phyloP scores from a whole-genome alignment of 2,888 invertebrate species.

The Dyspetes luteomarginatus region DNA sequence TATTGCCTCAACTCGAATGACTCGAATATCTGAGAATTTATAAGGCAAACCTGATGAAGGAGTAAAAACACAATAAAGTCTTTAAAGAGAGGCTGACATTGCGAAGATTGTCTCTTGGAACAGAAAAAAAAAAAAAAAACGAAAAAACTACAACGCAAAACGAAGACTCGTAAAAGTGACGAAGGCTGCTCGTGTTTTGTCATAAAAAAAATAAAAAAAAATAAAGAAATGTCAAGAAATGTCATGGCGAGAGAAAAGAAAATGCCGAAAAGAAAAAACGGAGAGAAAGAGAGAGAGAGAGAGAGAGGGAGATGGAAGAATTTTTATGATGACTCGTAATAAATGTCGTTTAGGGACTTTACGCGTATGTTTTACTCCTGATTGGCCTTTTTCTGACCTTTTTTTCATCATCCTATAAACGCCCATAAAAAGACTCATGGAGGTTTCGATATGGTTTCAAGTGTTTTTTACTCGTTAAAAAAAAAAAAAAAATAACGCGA shows the following conservation, averaged over 20 bases:
- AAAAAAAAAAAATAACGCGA: too few relatives aligned
- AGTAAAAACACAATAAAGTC: not conserved
- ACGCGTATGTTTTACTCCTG: not conserved
- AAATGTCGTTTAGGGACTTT: constrained; percentile 22
- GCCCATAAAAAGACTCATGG: too few relatives aligned
- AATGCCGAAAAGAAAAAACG: not conserved
- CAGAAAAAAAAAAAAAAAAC: not conserved
- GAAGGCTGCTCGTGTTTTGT: constrained; percentile 40
- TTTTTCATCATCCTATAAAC: not conserved
- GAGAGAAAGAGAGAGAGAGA: not conserved
- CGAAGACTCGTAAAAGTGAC: constrained; percentile 30
- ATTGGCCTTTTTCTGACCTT: not conserved
- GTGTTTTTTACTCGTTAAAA: too few relatives aligned
- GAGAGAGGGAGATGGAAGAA: not conserved
- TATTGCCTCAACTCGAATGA: not conserved
- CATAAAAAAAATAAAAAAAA: constrained; percentile 14
- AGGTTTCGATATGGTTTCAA: too few relatives aligned
- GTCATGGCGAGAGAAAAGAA: constrained; percentile 30
- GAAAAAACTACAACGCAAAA: constrained; percentile 4
- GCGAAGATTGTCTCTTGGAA: too few relatives aligned
- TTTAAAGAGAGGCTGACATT: not conserved
- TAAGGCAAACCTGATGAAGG: not conserved
- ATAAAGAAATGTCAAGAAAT: constrained; percentile 40
- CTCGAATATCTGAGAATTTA: not conserved
- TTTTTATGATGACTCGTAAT: constrained; percentile 51